A percentile compares a stretch with the other conserved stretches of the same genome.
These are phyloP conservation scores for Lampropteryx suffumata DNA, from an alignment of 2,888 invertebrate genomes.

Conservation along the genomic window DNA sequence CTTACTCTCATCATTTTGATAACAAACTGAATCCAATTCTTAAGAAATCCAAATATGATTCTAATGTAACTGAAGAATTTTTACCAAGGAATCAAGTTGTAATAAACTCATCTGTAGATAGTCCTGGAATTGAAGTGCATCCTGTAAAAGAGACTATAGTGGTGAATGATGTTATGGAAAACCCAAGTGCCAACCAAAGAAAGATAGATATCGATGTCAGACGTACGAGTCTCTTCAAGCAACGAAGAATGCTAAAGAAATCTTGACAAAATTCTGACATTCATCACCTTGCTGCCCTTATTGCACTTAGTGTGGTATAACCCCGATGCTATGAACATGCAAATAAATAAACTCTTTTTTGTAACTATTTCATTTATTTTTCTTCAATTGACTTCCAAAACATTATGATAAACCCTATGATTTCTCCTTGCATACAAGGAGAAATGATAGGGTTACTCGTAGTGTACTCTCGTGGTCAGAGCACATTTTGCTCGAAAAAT, in stretches of 20 bases:
- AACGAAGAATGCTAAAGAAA: slow-evolving; percentile 61
- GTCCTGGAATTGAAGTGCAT: slow-evolving; percentile 16
- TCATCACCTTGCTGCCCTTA: no score
- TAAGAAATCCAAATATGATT: slow-evolving; percentile 61
- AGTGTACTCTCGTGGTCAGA: no score
- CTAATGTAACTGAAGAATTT: slow-evolving; percentile 22
- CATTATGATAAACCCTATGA: no score
- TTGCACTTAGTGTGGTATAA: no score
- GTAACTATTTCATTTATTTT: no score
- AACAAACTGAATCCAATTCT: slow-evolving; percentile 63
- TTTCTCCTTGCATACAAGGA: no score
- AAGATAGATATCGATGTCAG: slow-evolving; percentile 44
- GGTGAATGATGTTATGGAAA: slow-evolving; percentile 65
- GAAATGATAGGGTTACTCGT: no score
- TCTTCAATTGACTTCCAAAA: no score
- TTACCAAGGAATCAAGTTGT: slow-evolving; percentile 8
- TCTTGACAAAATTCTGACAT: slow-evolving; percentile 31
- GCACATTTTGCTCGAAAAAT: no score
- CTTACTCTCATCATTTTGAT: slow-evolving; percentile 49
- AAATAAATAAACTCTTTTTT: no score
- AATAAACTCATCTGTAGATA: slow-evolving; percentile 3
- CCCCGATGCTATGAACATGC: no score
- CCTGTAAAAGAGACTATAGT: slow-evolving; percentile 47
- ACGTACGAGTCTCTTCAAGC: slow-evolving; percentile 70
- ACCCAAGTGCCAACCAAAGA: slow-evolving; percentile 36